Base-by-base conservation (phyloP, 2,888 invertebrate species). In the Cartodere bifasciata region DNA sequence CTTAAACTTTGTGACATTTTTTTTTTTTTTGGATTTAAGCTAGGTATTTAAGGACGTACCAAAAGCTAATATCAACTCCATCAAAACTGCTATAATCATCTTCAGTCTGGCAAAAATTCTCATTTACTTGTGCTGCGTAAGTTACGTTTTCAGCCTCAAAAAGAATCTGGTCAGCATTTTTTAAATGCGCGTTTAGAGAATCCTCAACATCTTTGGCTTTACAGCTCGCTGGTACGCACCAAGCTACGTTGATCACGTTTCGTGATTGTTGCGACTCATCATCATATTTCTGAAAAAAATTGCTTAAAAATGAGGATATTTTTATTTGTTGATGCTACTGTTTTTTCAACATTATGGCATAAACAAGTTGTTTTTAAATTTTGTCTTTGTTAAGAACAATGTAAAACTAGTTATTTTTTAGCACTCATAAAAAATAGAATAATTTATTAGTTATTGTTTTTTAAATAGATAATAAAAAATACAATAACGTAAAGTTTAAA, bases 141-240 rank as follows among this genome's bases (percentile, higher is more conserved):
- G 43, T 42, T 12, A 50, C 42, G 52, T 51, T 50, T 32, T 47
- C 26, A 31, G 42, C 34, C 46, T 43, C 38, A 13, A 55, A 45
- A 13, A 38, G 32, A 7, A 53, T 46, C 3, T 49, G 40, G 10
- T 53, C 42, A 2, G 58, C 58, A 34, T 49, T 49, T 31, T 41
- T 44, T 27, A 48, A 39, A 36, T 55, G 50, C 4, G 48, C 36
- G 26, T 54, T 52, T 11, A 59, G 36, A 12, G 48, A 49, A 13
- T 36, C 34, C 40, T 54, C 48, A 23, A 59, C 38, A 40, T 59
- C 55, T 12, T 41, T 29, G 2, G 41, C 28, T 3, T 52, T 41
- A 38, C 60, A 60, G 3, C 58, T 54, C 5, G 57, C 50, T 11
- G 60, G 59, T 14, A 56, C 37, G 29, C 60, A 60, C 53, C 58